Evolutionary conservation across 2,113 vertebrate species (phyloP).

Genomic region (Anolis sagrei): DNA sequence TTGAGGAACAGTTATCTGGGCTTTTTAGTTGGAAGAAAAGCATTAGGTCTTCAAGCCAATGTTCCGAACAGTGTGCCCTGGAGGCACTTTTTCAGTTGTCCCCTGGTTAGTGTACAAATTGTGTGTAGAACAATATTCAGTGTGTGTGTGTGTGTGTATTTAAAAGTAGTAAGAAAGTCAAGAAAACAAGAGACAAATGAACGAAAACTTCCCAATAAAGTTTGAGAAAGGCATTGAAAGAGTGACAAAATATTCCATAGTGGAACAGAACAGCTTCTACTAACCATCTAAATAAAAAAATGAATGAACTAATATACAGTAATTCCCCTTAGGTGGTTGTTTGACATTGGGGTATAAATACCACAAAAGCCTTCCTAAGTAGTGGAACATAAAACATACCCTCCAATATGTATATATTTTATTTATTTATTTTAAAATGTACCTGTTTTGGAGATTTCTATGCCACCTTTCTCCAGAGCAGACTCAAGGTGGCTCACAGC

Average conservation of each 20-base stretch:
- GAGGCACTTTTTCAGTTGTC: too few relatives aligned
- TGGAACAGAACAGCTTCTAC: neutral
- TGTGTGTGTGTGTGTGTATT: too few relatives aligned
- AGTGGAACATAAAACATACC: neutral
- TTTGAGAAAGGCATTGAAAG: neutral
- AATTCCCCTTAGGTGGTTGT: neutral
- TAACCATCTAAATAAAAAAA: neutral
- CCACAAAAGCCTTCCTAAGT: neutral
- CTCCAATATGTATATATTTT: neutral
- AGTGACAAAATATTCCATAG: neutral
- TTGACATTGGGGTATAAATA: neutral
- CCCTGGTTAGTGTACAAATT: too few relatives aligned
- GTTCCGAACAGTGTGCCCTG: too few relatives aligned
- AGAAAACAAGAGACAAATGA: neutral
- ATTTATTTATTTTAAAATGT: too few relatives aligned
- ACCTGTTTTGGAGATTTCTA: too few relatives aligned
- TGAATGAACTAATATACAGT: neutral
- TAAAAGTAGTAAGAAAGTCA: too few relatives aligned
- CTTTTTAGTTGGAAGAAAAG: too few relatives aligned
- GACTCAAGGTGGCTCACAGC: too few relatives aligned
- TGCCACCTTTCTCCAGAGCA: too few relatives aligned
- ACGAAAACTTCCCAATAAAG: neutral
- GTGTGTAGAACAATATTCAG: too few relatives aligned
- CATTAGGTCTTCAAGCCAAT: too few relatives aligned
- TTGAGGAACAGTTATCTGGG: neutral